A percentile compares a stretch with the other conserved stretches of the same genome.
These are phyloP conservation scores for Cecidostiba fungosa DNA, from an alignment of 2,888 invertebrate species.

Conservation along the genomic window DNA sequence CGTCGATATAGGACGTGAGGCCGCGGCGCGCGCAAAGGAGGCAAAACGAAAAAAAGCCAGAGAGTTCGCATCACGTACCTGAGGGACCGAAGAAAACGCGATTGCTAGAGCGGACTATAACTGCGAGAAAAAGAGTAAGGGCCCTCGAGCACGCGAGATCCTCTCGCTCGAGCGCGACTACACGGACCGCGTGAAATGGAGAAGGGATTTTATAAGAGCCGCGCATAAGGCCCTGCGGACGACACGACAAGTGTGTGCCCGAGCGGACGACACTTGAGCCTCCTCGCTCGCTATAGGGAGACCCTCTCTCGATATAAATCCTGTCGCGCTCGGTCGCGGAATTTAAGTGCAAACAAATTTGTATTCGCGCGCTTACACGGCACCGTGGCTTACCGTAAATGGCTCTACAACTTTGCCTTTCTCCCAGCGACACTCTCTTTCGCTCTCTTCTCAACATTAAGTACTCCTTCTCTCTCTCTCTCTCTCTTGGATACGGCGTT, in stretches of 20 bases:
- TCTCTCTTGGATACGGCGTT: not conserved
- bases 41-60: too few species aligned
- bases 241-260: conserved; percentile 64
- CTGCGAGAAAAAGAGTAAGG: conserved; percentile 46
- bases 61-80: too few species aligned
- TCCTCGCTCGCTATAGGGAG: conserved; percentile 32
- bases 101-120: conserved; percentile 17
- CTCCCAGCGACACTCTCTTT: conserved; percentile 29
- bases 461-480: too few species aligned
- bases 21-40: not conserved
- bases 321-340: conserved; percentile 68
- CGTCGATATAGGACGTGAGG: conserved; percentile 11
- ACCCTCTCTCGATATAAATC: conserved; percentile 71
- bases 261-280: conserved; percentile 64
- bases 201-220: conserved; percentile 70
- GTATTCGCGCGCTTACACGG: conserved; percentile 77
- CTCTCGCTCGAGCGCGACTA: conserved; percentile 25
- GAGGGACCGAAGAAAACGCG: not conserved
- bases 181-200: conserved; percentile 71
- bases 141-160: conserved; percentile 62
- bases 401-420: conserved; percentile 74
- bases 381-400: conserved; percentile 76
- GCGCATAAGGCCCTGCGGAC: conserved; percentile 60
- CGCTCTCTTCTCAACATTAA: conserved; percentile 23
- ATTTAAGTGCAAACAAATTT: conserved; percentile 80